Conservation (phyloP, 2,113 vertebrate genomes). For the Megaceryle torquata region DNA sequence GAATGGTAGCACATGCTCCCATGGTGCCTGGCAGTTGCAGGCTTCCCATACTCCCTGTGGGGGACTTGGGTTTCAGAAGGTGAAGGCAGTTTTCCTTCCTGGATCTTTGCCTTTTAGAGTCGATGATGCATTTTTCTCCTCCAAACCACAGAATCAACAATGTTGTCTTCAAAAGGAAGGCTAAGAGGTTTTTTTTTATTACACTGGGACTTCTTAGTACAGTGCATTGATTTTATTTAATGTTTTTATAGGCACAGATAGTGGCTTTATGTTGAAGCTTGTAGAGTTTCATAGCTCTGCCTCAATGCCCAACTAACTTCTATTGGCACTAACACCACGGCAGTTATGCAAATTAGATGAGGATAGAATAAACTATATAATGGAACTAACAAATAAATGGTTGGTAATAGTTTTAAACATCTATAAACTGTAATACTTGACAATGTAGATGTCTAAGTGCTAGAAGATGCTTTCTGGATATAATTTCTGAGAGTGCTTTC, state of each 20-base stretch:
- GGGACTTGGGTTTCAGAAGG: rapidly evolving
- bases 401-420: background rate
- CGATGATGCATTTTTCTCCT: background rate
- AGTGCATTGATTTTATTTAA: constrained; percentile 29
- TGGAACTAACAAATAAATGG: background rate
- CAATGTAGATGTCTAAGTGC: background rate
- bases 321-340: background rate
- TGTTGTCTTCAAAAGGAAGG: background rate
- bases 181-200: background rate
- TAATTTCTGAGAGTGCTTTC: background rate
- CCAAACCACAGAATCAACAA: background rate
- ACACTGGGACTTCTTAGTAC: background rate
- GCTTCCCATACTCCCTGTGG: rapidly evolving
- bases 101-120: background rate
- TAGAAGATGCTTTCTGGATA: background rate
- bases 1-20: rapidly evolving
- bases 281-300: background rate
- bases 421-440: background rate
- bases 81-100: background rate
- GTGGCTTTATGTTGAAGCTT: background rate
- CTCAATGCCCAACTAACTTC: background rate
- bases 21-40: background rate
- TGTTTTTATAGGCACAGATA: background rate
- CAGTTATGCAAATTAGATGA: background rate
- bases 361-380: background rate